Conservation (phyloP, 53 echinoderm and acorn worm genomes). For the Zoroaster sp. region DNA sequence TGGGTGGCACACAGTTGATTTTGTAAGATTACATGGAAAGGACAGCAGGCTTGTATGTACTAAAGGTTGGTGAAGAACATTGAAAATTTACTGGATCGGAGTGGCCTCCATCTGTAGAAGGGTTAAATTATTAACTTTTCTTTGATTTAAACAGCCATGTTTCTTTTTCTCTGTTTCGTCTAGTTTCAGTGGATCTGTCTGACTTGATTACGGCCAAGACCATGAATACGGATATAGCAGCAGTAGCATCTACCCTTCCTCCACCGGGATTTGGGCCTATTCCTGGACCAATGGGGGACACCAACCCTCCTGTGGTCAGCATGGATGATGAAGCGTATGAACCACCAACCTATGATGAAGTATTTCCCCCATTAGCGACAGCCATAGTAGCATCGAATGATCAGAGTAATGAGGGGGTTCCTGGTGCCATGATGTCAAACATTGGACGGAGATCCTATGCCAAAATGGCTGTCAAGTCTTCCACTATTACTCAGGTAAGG, state of each 20-base stretch:
- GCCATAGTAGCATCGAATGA: conserved; percentile 2
- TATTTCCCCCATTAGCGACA: conserved; percentile 80
- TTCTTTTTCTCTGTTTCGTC: neutral
- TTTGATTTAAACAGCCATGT: neutral
- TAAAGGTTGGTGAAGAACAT: too few relatives aligned
- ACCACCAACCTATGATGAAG: conserved; percentile 91
- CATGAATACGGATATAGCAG: conserved; percentile 75
- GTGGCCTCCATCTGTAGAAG: too few relatives aligned
- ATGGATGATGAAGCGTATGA: conserved; percentile 77
- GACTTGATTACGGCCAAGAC: conserved; percentile 98
- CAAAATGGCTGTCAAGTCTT: conserved; percentile 99
- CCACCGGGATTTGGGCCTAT: conserved; percentile 40
- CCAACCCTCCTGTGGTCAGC: conserved; percentile 15
- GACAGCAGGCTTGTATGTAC: too few relatives aligned
- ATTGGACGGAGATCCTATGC: conserved; percentile 83
- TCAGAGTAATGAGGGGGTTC: conserved; percentile 17
- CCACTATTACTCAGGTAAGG: conserved; percentile 98
- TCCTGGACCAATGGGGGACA: conserved; percentile 12
- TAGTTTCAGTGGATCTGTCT: conserved; percentile 91
- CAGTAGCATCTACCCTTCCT: conserved; percentile 37
- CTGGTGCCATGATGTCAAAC: conserved; percentile 36
- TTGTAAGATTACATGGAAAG: too few relatives aligned
- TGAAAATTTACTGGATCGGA: too few relatives aligned
- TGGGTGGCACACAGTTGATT: too few relatives aligned
- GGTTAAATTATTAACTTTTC: too few relatives aligned